phyloP scores from a whole-genome alignment of 2,888 invertebrate species.

The Tridacna gigas region DNA sequence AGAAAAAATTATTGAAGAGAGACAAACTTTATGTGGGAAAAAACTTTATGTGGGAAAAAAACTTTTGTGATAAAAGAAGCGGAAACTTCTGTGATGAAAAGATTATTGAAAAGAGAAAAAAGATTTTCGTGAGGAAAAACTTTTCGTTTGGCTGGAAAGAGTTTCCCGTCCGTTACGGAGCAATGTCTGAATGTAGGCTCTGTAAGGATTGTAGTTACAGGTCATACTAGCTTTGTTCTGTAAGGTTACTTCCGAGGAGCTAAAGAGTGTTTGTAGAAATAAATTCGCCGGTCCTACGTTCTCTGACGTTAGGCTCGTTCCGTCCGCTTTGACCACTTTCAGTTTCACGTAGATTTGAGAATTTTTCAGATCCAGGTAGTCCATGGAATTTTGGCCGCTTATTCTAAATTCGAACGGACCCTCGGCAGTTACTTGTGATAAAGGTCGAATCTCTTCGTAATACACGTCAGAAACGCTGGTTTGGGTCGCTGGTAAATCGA shows the following conservation, averaged over 20 bases:
- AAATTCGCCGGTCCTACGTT: constrained; percentile 56
- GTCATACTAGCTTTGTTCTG: constrained; percentile 54
- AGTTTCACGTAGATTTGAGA: constrained; percentile 42
- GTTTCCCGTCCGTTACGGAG: constrained; percentile 44
- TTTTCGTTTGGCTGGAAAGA: constrained; percentile 36
- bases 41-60: too few relatives aligned
- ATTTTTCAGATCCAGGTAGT: constrained; percentile 58
- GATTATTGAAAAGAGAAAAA: too few relatives aligned
- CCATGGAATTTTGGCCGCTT: constrained; percentile 61
- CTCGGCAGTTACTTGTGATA: constrained; percentile 44
- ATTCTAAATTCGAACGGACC: constrained; percentile 61
- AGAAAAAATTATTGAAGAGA: too few relatives aligned
- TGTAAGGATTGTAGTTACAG: constrained; percentile 54
- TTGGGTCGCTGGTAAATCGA: constrained; percentile 53
- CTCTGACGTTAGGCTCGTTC: constrained; percentile 31
- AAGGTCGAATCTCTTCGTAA: constrained; percentile 50
- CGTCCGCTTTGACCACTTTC: constrained; percentile 42
- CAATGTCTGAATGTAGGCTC: constrained; percentile 52
- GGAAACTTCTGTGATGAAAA: too few relatives aligned
- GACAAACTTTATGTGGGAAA: too few relatives aligned
- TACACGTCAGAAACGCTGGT: constrained; percentile 50
- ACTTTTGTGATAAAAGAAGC: constrained; percentile 20
- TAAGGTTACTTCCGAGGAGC: constrained; percentile 48
- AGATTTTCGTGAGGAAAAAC: too few relatives aligned
- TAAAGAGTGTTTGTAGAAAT: constrained; percentile 51